Evolutionary conservation across 2,113 vertebrate genomes (phyloP).

Genomic region (Elephantulus edwardii): DNA sequence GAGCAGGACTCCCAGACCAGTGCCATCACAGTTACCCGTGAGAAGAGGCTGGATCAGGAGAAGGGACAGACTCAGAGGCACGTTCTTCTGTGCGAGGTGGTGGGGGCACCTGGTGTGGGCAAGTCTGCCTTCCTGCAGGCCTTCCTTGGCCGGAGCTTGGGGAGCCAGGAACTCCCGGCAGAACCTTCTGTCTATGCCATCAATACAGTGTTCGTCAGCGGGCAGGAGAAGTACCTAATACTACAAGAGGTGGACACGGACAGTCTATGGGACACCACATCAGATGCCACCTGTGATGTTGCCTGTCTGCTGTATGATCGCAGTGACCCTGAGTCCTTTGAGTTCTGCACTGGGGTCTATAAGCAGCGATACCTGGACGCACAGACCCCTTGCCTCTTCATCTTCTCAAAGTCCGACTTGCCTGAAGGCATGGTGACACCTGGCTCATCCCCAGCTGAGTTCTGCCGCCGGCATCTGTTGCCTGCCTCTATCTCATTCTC

Average conservation of each 20-base stretch:
- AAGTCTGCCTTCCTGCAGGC: constrained; percentile 94
- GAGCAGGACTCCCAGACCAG: constrained; percentile 93
- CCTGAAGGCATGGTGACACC: constrained; percentile 86
- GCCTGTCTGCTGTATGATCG: constrained; percentile 94
- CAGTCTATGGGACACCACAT: constrained; percentile 81
- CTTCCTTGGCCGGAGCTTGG: constrained; percentile 87
- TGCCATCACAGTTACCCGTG: constrained; percentile 93
- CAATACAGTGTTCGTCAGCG: constrained; percentile 90
- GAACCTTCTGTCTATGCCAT: constrained; percentile 85
- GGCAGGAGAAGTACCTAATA: constrained; percentile 96
- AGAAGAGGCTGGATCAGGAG: constrained; percentile 92
- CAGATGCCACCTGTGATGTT: constrained; percentile 89
- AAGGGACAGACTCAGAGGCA: constrained; percentile 95
- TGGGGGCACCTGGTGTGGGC: constrained; percentile 92
- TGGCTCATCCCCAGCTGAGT: constrained; percentile 88
- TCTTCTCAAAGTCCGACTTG: constrained; percentile 93
- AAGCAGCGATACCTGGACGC: constrained; percentile 97
- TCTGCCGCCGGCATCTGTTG: constrained; percentile 95
- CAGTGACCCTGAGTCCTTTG: constrained; percentile 91
- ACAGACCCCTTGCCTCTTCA: constrained; percentile 93
- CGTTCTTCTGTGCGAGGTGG: constrained; percentile 96
- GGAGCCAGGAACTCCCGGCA: constrained; percentile 83
- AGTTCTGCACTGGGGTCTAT: constrained; percentile 92
- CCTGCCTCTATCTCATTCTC: constrained; percentile 89
- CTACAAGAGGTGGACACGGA: constrained; percentile 91